A percentile compares a stretch with the other conserved stretches of the same genome.
Evolutionary conservation across 2,113 vertebrate genomes (phyloP).

Genomic region (Chloropsis cyanopogon): DNA sequence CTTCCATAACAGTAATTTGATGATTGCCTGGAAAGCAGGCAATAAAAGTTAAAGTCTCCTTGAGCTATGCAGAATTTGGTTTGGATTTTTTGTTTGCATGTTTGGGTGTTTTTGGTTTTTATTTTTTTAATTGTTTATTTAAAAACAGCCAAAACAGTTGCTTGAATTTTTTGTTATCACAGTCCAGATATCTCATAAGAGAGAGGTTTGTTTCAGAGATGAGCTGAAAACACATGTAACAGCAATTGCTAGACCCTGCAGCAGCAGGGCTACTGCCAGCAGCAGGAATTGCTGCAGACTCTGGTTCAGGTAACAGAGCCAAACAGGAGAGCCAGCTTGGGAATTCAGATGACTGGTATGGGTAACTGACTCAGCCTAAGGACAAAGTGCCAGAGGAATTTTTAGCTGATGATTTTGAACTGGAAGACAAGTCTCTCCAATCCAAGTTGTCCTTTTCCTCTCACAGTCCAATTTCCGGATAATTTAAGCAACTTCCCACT

Average conservation of each 20-base stretch:
- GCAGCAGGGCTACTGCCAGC: neutral
- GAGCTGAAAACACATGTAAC: neutral
- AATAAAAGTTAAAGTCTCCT: neutral
- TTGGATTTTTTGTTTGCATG: neutral
- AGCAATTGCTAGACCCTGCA: neutral
- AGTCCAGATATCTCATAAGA: neutral
- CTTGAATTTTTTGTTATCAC: neutral
- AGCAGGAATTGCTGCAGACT: neutral
- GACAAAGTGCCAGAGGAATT: neutral
- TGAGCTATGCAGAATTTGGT: rapidly evolving
- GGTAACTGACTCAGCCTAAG: neutral
- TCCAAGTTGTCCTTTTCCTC: neutral
- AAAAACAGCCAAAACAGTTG: neutral
- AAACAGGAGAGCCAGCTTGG: neutral
- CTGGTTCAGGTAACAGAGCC: neutral
- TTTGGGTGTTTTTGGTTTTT: neutral
- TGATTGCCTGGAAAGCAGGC: neutral
- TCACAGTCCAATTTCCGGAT: neutral
- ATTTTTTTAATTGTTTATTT: neutral
- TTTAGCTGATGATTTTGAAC: neutral
- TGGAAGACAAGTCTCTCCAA: neutral
- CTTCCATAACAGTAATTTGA: neutral
- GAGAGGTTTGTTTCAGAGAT: neutral
- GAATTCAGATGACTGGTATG: neutral
- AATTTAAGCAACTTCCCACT: neutral